Percentiles rank a stretch among this genome's conserved stretches.
Conservation (phyloP, 2,113 vertebrate species). For the Oncorhynchus mykiss region DNA sequence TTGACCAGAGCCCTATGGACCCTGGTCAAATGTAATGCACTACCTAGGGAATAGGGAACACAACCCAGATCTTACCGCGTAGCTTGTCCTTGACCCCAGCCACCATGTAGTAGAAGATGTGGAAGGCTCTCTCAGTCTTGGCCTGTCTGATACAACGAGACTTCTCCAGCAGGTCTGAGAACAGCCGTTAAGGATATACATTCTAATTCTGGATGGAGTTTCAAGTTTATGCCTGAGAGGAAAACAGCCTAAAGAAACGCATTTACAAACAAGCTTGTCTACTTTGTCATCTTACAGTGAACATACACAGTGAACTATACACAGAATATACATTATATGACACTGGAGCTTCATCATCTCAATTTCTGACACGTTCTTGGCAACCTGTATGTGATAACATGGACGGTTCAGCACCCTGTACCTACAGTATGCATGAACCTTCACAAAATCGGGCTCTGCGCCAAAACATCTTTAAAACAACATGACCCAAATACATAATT, state of each 20-base stretch:
- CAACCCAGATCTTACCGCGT: constrained; percentile 52
- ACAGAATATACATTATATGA: background rate
- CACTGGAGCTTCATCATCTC: background rate
- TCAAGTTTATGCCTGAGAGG: background rate
- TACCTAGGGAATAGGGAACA: too few species aligned
- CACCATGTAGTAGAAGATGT: constrained; percentile 96
- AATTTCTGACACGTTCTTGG: background rate
- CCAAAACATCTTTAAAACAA: background rate
- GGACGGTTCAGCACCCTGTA: too few species aligned
- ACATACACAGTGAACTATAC: background rate
- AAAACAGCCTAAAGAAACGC: background rate
- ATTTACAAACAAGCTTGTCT: background rate
- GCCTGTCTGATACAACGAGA: constrained; percentile 93
- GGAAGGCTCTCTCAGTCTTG: constrained; percentile 91
- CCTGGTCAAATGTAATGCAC: too few species aligned
- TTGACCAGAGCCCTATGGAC: too few species aligned
- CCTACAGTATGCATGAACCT: too few species aligned
- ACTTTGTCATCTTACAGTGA: background rate
- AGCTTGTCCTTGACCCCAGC: constrained; percentile 78
- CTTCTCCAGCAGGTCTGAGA: constrained; percentile 93
- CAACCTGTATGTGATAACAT: background rate
- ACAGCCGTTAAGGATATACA: constrained; percentile 33
- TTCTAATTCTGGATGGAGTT: background rate
- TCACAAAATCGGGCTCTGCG: background rate
- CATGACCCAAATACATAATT: background rate